Percentiles rank a stretch among this genome's conserved stretches.
These are phyloP conservation scores for Rhogogaster chlorosoma DNA, from an alignment of 2,888 invertebrate species.

Conservation along the genomic window DNA sequence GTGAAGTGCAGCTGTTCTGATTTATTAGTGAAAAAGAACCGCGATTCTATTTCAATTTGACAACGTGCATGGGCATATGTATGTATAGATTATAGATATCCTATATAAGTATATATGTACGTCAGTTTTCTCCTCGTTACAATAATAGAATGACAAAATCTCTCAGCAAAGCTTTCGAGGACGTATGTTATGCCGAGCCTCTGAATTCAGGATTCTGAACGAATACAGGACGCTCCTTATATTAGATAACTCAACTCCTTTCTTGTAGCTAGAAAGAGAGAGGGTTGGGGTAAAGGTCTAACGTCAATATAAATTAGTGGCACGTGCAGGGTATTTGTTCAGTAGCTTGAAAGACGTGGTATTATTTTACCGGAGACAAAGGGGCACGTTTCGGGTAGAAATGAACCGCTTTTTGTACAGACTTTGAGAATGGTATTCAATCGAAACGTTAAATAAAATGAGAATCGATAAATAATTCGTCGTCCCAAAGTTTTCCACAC, in stretches of 20 bases:
- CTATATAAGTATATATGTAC: background rate
- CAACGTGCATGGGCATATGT: background rate
- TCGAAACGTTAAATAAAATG: background rate
- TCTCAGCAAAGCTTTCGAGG: background rate
- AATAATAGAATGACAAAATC: background rate
- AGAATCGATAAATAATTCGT: background rate
- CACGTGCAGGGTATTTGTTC: slow-evolving; percentile 36
- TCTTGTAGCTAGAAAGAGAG: background rate
- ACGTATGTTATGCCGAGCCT: background rate
- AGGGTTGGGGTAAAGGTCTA: background rate
- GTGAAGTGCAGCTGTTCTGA: background rate
- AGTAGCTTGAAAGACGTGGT: background rate
- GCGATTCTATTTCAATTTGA: background rate
- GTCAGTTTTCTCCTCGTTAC: background rate
- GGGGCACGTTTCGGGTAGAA: background rate
- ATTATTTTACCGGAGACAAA: slow-evolving; percentile 17
- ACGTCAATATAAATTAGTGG: slow-evolving; percentile 40
- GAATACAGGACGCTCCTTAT: background rate
- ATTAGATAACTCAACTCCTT: slow-evolving; percentile 11
- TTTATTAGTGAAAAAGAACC: background rate
- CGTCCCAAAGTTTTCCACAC: background rate
- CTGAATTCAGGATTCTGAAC: background rate
- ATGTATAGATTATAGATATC: too few relatives aligned
- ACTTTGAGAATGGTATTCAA: background rate
- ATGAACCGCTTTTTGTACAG: background rate